phyloP scores from a whole-genome alignment of 2,797 vertebrate species.

The Hydrophis major region DNA sequence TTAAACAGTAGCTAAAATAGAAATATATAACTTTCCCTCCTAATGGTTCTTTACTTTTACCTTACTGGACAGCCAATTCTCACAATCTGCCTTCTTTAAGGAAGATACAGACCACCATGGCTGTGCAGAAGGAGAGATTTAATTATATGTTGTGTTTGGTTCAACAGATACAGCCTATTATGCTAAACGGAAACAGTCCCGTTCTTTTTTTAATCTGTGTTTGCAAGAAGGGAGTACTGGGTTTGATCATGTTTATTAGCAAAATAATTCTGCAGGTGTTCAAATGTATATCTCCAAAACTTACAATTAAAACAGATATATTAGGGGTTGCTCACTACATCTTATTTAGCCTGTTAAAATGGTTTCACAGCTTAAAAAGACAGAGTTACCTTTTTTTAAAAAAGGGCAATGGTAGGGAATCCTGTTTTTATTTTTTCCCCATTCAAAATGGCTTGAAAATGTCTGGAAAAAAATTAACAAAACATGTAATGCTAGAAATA shows the following conservation, averaged over 20 bases:
- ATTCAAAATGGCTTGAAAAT: not conserved
- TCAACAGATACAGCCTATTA: not conserved
- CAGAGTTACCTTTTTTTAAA: not conserved
- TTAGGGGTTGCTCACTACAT: not conserved
- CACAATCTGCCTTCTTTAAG: not conserved
- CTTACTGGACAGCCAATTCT: not conserved
- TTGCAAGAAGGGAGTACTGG: not conserved
- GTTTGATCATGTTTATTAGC: not conserved
- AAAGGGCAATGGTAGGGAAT: not conserved
- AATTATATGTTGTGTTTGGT: not conserved
- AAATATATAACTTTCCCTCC: not conserved
- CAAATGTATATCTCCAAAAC: not conserved
- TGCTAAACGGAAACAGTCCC: not conserved
- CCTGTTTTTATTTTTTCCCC: not conserved
- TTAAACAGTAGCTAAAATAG: not conserved
- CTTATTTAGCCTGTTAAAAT: not conserved
- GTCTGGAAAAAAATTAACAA: not conserved
- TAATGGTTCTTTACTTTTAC: not conserved
- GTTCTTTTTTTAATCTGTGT: not conserved
- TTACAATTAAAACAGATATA: not conserved
- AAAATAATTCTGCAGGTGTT: not conserved
- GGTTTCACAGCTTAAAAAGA: not conserved
- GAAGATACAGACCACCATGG: not conserved
- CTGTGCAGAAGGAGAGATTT: not conserved
- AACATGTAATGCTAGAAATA: not conserved